These are phyloP conservation scores for Equus przewalskii DNA, from an alignment of 2,113 vertebrate genomes.

Conservation along the genomic window DNA sequence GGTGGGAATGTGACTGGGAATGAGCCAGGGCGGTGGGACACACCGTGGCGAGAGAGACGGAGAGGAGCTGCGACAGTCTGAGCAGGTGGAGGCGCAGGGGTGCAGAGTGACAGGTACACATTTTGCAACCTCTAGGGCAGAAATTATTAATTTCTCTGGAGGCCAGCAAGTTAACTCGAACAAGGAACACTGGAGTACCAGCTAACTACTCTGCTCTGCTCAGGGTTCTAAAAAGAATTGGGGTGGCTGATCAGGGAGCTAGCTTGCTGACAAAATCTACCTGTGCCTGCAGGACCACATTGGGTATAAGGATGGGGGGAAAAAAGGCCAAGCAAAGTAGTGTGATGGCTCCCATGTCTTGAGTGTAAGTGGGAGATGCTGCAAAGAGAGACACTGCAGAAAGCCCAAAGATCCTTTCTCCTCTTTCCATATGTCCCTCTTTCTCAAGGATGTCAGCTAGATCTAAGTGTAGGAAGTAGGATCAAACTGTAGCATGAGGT, in stretches of 20 bases:
- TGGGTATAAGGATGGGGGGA: neutral
- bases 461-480: neutral
- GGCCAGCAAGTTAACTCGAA: neutral
- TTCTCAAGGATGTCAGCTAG: neutral
- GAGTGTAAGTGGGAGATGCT: neutral
- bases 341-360: neutral
- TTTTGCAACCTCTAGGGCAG: neutral
- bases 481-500: neutral
- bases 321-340: neutral
- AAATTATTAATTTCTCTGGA: neutral
- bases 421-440: neutral
- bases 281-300: neutral
- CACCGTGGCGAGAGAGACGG: neutral
- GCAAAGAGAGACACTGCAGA: neutral
- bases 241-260: conserved; percentile 33
- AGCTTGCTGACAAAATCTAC: neutral
- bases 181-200: neutral
- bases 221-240: neutral
- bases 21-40: neutral
- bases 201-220: neutral
- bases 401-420: neutral
- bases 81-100: neutral
- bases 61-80: neutral
- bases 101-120: neutral
- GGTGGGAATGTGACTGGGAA: neutral